phyloP scores from a whole-genome alignment of 2,888 invertebrate genomes.

The Prosapia bicincta region DNA sequence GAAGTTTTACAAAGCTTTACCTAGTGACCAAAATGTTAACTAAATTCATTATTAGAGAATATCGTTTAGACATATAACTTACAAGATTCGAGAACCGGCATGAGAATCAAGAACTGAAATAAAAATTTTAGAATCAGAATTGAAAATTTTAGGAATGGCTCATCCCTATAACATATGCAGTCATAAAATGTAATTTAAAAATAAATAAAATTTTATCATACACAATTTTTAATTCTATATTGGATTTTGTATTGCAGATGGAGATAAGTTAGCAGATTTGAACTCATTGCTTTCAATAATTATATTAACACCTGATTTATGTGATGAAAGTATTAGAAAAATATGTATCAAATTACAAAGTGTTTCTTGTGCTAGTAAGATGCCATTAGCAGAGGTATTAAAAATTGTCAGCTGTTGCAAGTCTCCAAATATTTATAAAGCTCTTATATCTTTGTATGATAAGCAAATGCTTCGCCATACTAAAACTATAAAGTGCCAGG shows the following conservation, averaged over 20 bases:
- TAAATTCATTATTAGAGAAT: too few species aligned
- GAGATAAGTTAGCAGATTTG: background rate
- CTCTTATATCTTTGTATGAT: background rate
- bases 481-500: background rate
- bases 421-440: background rate
- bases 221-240: too few species aligned
- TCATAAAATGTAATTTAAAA: too few species aligned
- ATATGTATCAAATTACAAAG: background rate
- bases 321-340: background rate
- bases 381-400: background rate
- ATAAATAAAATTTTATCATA: too few species aligned
- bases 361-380: background rate
- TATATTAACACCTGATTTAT: background rate
- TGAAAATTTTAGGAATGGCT: too few species aligned
- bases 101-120: too few species aligned
- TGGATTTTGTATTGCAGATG: background rate
- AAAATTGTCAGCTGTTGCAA: background rate
- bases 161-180: too few species aligned
- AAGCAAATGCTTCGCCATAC: background rate
- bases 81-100: too few species aligned
- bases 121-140: too few species aligned
- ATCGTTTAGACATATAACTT: too few species aligned
- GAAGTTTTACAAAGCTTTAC: too few species aligned
- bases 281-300: background rate
- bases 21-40: too few species aligned